A percentile compares a stretch with the other conserved stretches of the same genome.
Evolutionary conservation across 2,113 vertebrate species (phyloP).

Genomic region (Hassar affinis): DNA sequence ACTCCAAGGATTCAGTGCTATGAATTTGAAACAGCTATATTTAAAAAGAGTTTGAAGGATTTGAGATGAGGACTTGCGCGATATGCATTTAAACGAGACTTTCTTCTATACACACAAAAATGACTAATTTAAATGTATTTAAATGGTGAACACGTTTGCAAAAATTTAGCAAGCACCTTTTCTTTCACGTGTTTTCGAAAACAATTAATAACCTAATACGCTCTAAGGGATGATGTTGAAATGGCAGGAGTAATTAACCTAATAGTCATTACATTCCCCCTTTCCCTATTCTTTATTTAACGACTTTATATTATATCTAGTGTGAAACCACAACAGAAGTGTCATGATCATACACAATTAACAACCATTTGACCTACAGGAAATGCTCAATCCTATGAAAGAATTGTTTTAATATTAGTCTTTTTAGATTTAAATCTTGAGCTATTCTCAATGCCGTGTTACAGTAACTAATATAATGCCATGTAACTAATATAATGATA

Average conservation of each 20-base stretch:
- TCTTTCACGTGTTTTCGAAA: too few species aligned
- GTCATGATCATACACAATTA: neutral
- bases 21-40: conserved; percentile 1
- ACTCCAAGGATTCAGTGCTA: neutral
- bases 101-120: neutral
- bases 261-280: too few species aligned
- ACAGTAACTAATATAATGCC: too few species aligned
- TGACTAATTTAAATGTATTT: neutral
- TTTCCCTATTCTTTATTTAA: too few species aligned
- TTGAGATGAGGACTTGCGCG: neutral
- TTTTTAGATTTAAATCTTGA: too few species aligned
- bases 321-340: neutral
- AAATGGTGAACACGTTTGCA: neutral
- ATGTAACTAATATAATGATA: too few species aligned
- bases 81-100: neutral
- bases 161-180: neutral
- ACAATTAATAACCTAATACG: neutral
- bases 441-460: too few species aligned
- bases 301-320: neutral
- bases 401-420: too few species aligned
- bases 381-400: neutral
- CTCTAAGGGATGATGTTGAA: neutral
- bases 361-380: neutral
- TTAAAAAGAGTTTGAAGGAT: neutral
- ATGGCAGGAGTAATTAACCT: neutral